Evolutionary conservation across 2,797 vertebrate species (phyloP), one percentile per base, ranked within the genome.

Genomic region (Sphaeramia orbicularis): DNA sequence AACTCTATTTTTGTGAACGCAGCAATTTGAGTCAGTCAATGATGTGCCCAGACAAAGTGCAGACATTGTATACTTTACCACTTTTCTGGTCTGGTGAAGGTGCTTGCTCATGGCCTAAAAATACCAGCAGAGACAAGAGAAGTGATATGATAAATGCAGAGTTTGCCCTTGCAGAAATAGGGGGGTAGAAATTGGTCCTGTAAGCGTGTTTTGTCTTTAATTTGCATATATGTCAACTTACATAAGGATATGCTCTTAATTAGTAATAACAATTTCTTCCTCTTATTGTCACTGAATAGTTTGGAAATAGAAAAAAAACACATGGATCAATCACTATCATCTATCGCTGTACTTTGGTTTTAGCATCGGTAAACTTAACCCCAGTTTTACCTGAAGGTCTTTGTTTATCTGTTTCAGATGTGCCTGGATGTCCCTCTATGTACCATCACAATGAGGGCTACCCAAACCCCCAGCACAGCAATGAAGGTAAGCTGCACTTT

Each of bases 341-440:
- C 19, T 9, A 3, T 62, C 0, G 2, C 27, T 27, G 10, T 41
- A 6, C 12, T 12, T 13, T 15, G 7, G 27, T 32, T 56, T 45
- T 4, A 48, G 3, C 14, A 27, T 6, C 35, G 0, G 37, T 6
- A 6, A 18, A 36, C 7, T 24, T 3, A 47, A 15, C 19, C 0
- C 2, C 3, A 14, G 35, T 13, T 15, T 78, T 12, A 69, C 15
- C 30, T 40, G 2, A 3, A 13, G 19, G 1, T 56, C 0, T 71
- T 16, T 67, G 11, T 81, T 14, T 83, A 74, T 72, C 3, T 71
- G 2, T 79, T 60, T 0, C 71, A 98, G 97, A 98, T 92, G 93
- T 94, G 89, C 93, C 97, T 68, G 95, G 95, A 61, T 98, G 96
- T 74, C 91, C 95, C 14, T 97, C 97, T 0, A 93, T 94, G 93